A percentile compares a stretch with the other conserved stretches of the same genome.
Evolutionary conservation across 1,140 invertebrate species (phyloP).

Genomic region (Glossosoma conforme): DNA sequence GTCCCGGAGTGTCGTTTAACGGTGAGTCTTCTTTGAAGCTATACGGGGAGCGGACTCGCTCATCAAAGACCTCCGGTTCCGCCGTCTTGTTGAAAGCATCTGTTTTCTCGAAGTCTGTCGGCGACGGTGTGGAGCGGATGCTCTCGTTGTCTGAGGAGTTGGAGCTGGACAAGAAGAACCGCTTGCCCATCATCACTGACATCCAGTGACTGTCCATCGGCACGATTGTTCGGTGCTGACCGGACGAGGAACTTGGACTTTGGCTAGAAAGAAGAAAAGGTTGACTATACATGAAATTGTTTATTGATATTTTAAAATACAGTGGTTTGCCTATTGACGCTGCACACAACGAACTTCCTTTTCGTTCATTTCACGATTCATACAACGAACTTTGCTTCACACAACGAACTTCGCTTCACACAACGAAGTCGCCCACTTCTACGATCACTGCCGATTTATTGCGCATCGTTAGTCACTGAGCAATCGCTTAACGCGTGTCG

Average conservation of each 20-base stretch:
- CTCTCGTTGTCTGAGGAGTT: conserved; percentile 50
- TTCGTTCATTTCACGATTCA: too few relatives aligned
- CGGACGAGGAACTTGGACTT: conserved; percentile 12
- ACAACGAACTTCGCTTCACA: too few relatives aligned
- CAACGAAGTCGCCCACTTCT: too few relatives aligned
- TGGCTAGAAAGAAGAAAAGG: too few relatives aligned
- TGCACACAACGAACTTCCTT: too few relatives aligned
- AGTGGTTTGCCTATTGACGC: too few relatives aligned
- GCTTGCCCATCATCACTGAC: conserved; percentile 54
- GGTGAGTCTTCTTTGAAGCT: conserved; percentile 19
- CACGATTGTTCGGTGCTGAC: conserved; percentile 43
- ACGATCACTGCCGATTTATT: too few relatives aligned
- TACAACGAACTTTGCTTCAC: too few relatives aligned
- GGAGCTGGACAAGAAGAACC: conserved; percentile 52
- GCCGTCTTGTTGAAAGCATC: not conserved
- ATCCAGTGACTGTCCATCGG: conserved; percentile 52
- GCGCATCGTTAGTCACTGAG: too few relatives aligned
- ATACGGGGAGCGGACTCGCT: conserved; percentile 16
- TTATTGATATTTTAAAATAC: too few relatives aligned
- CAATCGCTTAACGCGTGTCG: too few relatives aligned
- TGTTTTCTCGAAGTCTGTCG: conserved; percentile 6
- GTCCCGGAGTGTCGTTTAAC: not conserved
- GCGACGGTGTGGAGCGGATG: conserved; percentile 20
- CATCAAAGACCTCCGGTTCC: conserved; percentile 6
- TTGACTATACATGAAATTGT: too few relatives aligned